Evolutionary conservation across 2,113 vertebrate genomes (phyloP), one percentile per base, ranked within the genome.

Genomic region (Erpornis zantholeuca): DNA sequence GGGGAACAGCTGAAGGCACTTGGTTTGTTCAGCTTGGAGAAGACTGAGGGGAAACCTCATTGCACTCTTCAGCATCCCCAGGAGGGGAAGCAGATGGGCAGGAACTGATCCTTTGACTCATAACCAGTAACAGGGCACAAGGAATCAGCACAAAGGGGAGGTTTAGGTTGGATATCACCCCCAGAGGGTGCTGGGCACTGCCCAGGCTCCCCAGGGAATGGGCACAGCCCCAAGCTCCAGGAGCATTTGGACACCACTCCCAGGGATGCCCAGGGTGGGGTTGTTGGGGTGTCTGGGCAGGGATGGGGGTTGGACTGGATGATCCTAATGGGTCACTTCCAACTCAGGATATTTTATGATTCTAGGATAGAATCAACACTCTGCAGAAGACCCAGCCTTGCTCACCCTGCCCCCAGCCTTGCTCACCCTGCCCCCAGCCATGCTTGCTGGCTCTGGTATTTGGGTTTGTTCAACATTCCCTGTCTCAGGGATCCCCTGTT

Each of bases 201-300:
- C 5, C 11, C 76, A 80, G 50, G 59, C 50, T 65, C 21, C 40
- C 35, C 44, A 65, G 77, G 77, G 33, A 36, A 36, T 20, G 60
- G 60, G 6, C 59, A 16, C 4, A 0, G 77, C 52, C 18, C 52
- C 0, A 1, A n/a, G 60, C 78, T 82, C 6, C 60, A 68, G 45
- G 33, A n/a, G 33, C 0, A 0, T 15, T 60, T 29, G 53, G 69
- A 21, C 9, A 45, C 0, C 0, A 0, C 60, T 38, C 1, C 7
- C 15, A 35, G 77, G 50, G 14, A 9, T 61, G 25, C 10, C 1
- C 50, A 28, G 31, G 36, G 5, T 13, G 68, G 52, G 19, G 5
- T 2, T 38, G 15, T 1, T 59, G 52, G 7, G 15, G 8, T 11
- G 25, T 1, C 16, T 20, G 28, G 4, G 57, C 73, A 59, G 60